Base-by-base conservation (phyloP, 1,140 invertebrate genomes). In the Amphibalanus amphitrite region DNA sequence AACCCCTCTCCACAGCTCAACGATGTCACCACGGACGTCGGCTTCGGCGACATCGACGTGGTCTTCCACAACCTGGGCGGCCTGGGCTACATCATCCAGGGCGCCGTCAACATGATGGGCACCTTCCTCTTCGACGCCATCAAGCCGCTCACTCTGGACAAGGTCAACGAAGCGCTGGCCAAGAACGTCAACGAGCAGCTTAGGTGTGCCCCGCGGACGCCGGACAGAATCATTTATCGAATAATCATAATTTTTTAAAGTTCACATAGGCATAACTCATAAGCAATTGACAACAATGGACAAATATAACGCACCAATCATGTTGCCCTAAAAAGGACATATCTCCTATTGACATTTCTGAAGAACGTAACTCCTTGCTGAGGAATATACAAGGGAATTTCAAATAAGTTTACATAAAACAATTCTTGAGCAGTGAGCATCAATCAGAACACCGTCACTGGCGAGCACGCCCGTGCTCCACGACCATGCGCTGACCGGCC, bases 361-460 rank as follows among this genome's bases (percentile, higher is more conserved):
- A n/a, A n/a, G n/a, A n/a, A n/a, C n/a, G n/a, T n/a, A n/a, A n/a
- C n/a, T n/a, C n/a, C n/a, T n/a, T n/a, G n/a, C n/a, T n/a, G n/a
- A n/a, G n/a, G n/a, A n/a, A n/a, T n/a, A n/a, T n/a, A n/a, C n/a
- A n/a, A n/a, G n/a, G n/a, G n/a, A n/a, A n/a, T n/a, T n/a, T n/a
- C n/a, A n/a, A n/a, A n/a, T n/a, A n/a, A n/a, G n/a, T n/a, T n/a
- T n/a, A n/a, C n/a, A 65, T n/a, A 65, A 65, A 25, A n/a, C 64
- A 65, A 25, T 65, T 65, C 25, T 65, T 65, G 17, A 3, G 65
- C 3, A 64, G 69, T 70, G 47, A n/a, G 25, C 25, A 25, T 25
- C n/a, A n/a, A 65, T n/a, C n/a, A 65, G 64, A 65, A 70, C 26
- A 59, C 69, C 20, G 65, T n/a, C n/a, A n/a, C n/a, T 71, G 29